Evolutionary conservation across 2,113 vertebrate species (phyloP), one percentile per base, ranked within the genome.

Genomic region (Leptobrachium ailaonicum): DNA sequence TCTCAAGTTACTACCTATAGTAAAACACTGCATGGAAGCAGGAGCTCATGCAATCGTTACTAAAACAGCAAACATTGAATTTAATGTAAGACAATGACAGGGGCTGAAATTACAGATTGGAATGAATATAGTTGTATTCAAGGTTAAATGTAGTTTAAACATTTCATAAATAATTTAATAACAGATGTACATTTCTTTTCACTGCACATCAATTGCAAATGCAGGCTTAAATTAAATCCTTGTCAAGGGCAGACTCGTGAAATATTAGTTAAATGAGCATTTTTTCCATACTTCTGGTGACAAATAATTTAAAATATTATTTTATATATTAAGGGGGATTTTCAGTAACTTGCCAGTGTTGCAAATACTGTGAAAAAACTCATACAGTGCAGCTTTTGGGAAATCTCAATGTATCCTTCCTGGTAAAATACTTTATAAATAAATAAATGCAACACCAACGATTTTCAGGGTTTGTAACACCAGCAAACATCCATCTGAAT

Each of bases 101-200:
- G 12, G 67, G 32, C 6, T 2, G 42, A 47, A 66, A 73, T 79
- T 64, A 73, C 71, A 66, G 70, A 72, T 41, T 12, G 63, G 45
- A 43, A 54, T 66, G 60, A 79, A 79, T 79, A 54, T 63, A 63
- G 50, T 54, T 20, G 32, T 8, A 79, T 64, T 71, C 69, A 79
- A 73, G 69, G 77, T 79, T 73, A 79, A 66, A 71, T 70, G 60
- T 62, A 56, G 77, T 79, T 79, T 71, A 79, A 79, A 79, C 77
- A 73, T 79, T 79, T 79, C 66, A 66, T 73, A 79, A 79, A 73
- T 73, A 79, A 73, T 79, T 79, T 73, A 79, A 72, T 64, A 73
- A 66, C 44, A 66, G 62, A 79, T 32, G 63, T 64, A 54, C 45
- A 66, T 79, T 72, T 72, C 41, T 66, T 79, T 79, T 66, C 70